Percentiles rank a stretch among this genome's conserved stretches.
Evolutionary conservation across 2,113 vertebrate genomes (phyloP).

Genomic region (Chionomys nivalis): DNA sequence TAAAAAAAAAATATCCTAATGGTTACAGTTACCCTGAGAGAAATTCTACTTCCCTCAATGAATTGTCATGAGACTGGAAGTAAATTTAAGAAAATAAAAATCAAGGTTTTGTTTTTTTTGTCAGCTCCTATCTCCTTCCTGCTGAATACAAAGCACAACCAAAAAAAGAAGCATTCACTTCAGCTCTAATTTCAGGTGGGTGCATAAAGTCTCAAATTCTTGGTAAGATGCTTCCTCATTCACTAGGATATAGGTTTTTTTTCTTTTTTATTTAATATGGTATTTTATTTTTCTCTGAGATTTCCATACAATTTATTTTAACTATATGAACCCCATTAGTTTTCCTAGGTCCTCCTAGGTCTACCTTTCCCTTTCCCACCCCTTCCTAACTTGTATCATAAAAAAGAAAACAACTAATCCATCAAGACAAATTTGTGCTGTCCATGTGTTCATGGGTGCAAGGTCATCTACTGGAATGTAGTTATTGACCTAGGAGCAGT

Average conservation of each 20-base stretch:
- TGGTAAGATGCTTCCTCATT: background rate
- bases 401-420: background rate
- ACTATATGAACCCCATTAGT: background rate
- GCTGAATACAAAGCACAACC: background rate
- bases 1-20: slow-evolving; percentile 47
- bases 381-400: background rate
- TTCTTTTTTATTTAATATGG: background rate
- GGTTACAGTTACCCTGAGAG: slow-evolving; percentile 16
- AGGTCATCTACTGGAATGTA: too few relatives aligned
- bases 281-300: background rate
- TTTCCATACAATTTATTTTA: background rate
- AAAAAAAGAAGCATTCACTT: slow-evolving; percentile 1
- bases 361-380: background rate
- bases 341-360: background rate
- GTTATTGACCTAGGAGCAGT: background rate
- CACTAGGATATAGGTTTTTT: background rate
- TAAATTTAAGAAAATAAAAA: slow-evolving; percentile 26
- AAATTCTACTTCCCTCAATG: slow-evolving; percentile 53
- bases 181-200: background rate
- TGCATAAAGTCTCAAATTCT: background rate
- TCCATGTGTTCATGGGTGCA: background rate
- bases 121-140: background rate
- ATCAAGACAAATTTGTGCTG: background rate
- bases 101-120: background rate
- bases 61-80: slow-evolving; percentile 10